Evolutionary conservation across 2,797 vertebrate species (phyloP), one percentile per base, ranked within the genome.

Genomic region (Hyperoplus lanceolatus): DNA sequence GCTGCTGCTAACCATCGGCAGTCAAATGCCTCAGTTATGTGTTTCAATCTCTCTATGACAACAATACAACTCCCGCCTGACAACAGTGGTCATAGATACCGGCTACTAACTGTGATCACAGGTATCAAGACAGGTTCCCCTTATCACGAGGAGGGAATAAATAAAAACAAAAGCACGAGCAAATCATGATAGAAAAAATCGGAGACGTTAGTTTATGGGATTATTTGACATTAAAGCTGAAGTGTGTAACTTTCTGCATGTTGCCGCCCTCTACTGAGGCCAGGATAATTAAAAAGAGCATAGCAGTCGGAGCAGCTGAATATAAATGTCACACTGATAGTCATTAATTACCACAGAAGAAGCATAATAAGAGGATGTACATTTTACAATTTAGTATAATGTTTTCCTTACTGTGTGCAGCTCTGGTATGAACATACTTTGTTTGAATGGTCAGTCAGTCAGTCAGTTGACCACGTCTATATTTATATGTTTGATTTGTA

Each of bases 11-110:
- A 88, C 88, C 56, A 87, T 88, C 84, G 83, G 84, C 91, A 92
- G 90, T 93, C 86, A 92, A 93, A 94, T 81, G 89, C 85, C 87
- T 90, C 83, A 77, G 86, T 86, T 90, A 83, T 88, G 87, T 58
- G 82, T 89, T 91, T 91, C 73, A 86, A 81, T 90, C 84, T 79
- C 87, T 81, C 85, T 74, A 84, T 79, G 84, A 78, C 81, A 86
- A 89, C 87, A 91, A 80, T 77, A 81, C 76, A 70, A 86, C 75
- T 83, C 79, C 80, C 71, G 75, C 88, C 73, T 90, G 84, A 91
- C 86, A 90, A 92, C 86, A 73, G 90, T 87, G 87, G 86, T 66
- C 92, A 93, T 89, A 83, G 88, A 89, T 84, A 91, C 88, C 62
- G 76, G 73, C 79, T 63, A 58, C 29, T 29, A 29, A 29, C 73